phyloP scores from a whole-genome alignment of 2,113 vertebrate genomes.

The Sylvia atricapilla region DNA sequence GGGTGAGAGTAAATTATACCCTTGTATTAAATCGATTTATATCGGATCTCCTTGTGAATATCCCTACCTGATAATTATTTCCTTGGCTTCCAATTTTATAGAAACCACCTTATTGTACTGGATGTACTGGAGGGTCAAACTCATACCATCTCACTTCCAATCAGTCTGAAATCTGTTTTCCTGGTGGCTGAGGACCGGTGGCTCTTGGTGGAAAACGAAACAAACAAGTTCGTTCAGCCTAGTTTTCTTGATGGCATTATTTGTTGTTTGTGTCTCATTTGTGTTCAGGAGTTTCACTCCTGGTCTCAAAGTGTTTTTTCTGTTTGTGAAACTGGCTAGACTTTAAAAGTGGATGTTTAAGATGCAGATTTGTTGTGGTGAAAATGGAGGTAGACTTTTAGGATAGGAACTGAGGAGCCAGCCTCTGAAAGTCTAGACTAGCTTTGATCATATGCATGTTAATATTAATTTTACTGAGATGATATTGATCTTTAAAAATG shows the following conservation, averaged over 20 bases:
- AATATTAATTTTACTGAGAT: neutral
- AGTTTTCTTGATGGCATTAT: neutral
- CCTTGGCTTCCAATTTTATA: slow-evolving; percentile 65
- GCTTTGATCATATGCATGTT: neutral
- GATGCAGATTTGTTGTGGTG: neutral
- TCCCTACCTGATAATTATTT: slow-evolving; percentile 12
- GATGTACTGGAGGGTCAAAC: slow-evolving; percentile 88
- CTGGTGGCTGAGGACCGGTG: slow-evolving; percentile 93
- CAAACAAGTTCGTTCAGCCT: slow-evolving; percentile 78
- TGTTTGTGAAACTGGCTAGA: neutral
- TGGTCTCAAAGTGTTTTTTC: neutral
- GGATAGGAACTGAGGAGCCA: neutral
- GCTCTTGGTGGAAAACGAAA: slow-evolving; percentile 87
- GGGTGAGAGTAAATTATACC: slow-evolving; percentile 76
- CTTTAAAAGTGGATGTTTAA: neutral
- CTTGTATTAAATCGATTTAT: neutral
- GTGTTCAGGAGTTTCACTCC: neutral
- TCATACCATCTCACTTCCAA: slow-evolving; percentile 88
- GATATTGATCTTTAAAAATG: neutral
- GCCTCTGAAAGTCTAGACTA: neutral
- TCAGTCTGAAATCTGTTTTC: slow-evolving; percentile 84
- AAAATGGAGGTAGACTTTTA: neutral
- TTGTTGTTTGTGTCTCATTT: neutral
- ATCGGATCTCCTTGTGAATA: neutral
- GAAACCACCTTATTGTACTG: slow-evolving; percentile 85